Conservation (phyloP, 2,113 vertebrate species). For the Gallinago paraguaiae region DNA sequence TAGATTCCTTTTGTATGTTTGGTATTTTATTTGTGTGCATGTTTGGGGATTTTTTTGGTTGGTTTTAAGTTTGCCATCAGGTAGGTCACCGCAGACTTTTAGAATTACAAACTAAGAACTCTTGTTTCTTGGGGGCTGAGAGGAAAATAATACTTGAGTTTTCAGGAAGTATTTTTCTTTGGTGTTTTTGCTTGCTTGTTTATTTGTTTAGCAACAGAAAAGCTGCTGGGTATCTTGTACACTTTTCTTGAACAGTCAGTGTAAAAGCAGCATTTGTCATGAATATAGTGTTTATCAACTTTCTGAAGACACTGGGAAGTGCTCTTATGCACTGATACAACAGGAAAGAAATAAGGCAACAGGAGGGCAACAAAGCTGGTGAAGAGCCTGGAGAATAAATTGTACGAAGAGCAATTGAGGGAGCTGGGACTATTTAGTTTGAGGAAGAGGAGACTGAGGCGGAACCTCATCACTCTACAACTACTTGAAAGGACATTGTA, state of each 20-base stretch:
- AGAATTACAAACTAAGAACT: neutral
- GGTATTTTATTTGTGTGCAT: neutral
- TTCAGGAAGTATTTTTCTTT: neutral
- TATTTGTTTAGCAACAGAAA: neutral
- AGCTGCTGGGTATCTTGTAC: neutral
- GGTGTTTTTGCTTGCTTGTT: neutral
- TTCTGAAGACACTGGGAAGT: neutral
- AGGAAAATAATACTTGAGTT: neutral
- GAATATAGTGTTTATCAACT: neutral
- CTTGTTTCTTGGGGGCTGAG: rapidly evolving
- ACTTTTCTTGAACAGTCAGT: neutral
- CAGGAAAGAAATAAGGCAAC: neutral
- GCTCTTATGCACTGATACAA: neutral
- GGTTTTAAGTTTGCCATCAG: neutral
- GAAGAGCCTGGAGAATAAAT: too few species aligned
- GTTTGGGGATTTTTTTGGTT: rapidly evolving
- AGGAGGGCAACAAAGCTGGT: too few species aligned
- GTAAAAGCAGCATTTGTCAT: neutral
- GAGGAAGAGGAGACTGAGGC: too few species aligned
- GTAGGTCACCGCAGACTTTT: neutral
- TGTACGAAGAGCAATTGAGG: too few species aligned
- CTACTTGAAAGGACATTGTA: too few species aligned
- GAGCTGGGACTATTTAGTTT: too few species aligned
- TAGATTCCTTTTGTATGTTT: neutral
- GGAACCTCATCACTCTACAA: too few species aligned